phyloP scores from a whole-genome alignment of 2,888 invertebrate genomes.

The Aproaerema taeniolella region DNA sequence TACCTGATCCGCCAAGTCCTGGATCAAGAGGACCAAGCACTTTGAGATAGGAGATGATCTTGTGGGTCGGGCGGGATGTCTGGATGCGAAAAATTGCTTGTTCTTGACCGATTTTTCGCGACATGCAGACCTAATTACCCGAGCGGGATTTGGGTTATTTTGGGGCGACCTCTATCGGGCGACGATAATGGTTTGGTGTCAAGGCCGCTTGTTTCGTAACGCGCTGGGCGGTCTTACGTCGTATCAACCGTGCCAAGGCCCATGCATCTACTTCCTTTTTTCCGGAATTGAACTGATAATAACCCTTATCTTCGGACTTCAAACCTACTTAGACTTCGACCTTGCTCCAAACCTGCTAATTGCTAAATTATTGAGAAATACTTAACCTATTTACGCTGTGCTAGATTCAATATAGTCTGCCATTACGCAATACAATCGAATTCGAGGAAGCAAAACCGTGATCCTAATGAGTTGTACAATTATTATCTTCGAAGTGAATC shows the following conservation, averaged over 20 bases:
- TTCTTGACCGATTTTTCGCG: slow-evolving; percentile 71
- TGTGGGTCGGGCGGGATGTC: slow-evolving; percentile 35
- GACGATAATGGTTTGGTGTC: slow-evolving; percentile 71
- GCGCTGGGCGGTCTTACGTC: slow-evolving; percentile 26
- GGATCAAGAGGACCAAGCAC: too few species aligned
- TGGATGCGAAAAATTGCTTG: slow-evolving; percentile 42
- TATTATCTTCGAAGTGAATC: slow-evolving; percentile 21
- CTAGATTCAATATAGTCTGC: slow-evolving; percentile 48
- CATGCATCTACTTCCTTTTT: slow-evolving; percentile 32
- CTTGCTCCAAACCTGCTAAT: slow-evolving; percentile 61
- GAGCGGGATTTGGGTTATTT: slow-evolving; percentile 54
- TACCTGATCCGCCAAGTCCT: too few species aligned
- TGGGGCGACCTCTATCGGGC: slow-evolving; percentile 62
- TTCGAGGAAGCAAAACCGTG: slow-evolving; percentile 36
- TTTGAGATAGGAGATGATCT: too few species aligned
- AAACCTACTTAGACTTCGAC: slow-evolving; percentile 25
- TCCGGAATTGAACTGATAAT: slow-evolving; percentile 28
- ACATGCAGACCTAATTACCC: slow-evolving; percentile 55
- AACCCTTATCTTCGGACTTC: background rate
- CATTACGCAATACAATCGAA: slow-evolving; percentile 38
- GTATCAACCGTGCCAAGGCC: slow-evolving; percentile 60
- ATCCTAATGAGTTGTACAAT: slow-evolving; percentile 21
- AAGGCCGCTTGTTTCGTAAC: slow-evolving; percentile 68
- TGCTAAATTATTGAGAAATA: slow-evolving; percentile 66
- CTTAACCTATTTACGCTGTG: slow-evolving; percentile 66